phyloP scores from a whole-genome alignment of 1,140 invertebrate genomes.

The Drosophila willistoni region DNA sequence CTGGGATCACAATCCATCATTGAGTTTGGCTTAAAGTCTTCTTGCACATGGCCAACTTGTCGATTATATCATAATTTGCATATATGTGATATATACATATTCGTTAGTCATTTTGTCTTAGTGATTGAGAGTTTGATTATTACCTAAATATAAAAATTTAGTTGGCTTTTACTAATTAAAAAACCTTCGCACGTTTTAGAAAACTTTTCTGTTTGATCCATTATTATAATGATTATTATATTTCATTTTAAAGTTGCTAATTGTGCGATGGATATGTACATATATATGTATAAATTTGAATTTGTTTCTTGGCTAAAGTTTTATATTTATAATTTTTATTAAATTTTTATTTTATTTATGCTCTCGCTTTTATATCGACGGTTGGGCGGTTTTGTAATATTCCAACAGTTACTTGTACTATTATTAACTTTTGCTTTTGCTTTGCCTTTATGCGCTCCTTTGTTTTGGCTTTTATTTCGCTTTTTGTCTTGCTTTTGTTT shows the following conservation, averaged over 20 bases:
- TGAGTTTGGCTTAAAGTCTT: neutral
- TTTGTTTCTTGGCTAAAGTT: conserved; percentile 5
- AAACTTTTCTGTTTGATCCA: conserved; percentile 13
- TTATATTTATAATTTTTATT: conserved; percentile 35
- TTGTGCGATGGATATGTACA: conserved; percentile 15
- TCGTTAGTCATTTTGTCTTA: conserved; percentile 6
- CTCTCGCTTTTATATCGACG: neutral
- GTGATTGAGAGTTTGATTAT: conserved; percentile 5
- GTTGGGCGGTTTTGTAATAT: conserved; percentile 70
- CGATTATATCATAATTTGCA: conserved; percentile 31
- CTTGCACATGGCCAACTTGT: conserved; percentile 7
- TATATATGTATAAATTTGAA: neutral
- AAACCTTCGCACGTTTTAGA: conserved; percentile 37
- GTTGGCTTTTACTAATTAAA: conserved; percentile 63
- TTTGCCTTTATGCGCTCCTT: conserved; percentile 63
- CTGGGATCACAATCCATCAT: neutral
- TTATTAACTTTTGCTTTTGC: conserved; percentile 54
- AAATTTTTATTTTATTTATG: conserved; percentile 34
- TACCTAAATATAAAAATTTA: conserved; percentile 21
- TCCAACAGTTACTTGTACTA: conserved; percentile 58
- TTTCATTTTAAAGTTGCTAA: conserved; percentile 53
- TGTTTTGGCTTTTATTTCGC: conserved; percentile 28
- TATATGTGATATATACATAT: conserved; percentile 7
- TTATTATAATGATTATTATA: conserved; percentile 44
- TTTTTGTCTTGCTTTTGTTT: conserved; percentile 39